Evolutionary conservation across 2,113 vertebrate genomes (phyloP).

Genomic region (Scalopus aquaticus): DNA sequence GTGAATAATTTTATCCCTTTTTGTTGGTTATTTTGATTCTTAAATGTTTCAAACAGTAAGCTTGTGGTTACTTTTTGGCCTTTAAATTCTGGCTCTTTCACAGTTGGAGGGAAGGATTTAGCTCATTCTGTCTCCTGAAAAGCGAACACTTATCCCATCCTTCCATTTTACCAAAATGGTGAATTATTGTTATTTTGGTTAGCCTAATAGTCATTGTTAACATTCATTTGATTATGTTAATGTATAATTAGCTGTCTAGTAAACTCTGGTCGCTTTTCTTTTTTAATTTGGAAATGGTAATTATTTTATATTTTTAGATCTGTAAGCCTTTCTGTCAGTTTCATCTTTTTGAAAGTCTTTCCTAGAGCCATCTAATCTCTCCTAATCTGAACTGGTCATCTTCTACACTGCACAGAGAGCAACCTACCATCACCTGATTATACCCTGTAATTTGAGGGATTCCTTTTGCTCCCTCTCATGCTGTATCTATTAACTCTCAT

Average conservation of each 20-base stretch:
- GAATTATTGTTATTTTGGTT: slow-evolving; percentile 1
- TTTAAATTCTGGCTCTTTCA: not conserved
- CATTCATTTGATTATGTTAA: slow-evolving; percentile 33
- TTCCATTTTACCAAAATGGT: not conserved
- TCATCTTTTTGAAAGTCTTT: not conserved
- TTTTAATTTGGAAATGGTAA: slow-evolving; percentile 40
- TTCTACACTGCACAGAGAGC: not conserved
- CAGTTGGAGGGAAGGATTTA: not conserved
- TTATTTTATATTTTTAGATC: not conserved
- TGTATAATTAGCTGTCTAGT: not conserved
- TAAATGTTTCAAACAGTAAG: slow-evolving; percentile 46
- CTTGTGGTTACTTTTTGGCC: slow-evolving; percentile 20
- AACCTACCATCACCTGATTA: not conserved
- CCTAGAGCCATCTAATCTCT: not conserved
- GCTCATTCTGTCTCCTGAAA: not conserved
- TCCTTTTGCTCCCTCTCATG: not conserved
- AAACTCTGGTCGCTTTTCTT: slow-evolving; percentile 18
- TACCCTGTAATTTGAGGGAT: not conserved
- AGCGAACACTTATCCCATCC: not conserved
- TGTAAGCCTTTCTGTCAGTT: not conserved
- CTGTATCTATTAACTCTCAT: not conserved
- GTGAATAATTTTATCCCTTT: not conserved
- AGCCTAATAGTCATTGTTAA: not conserved
- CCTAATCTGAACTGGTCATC: not conserved
- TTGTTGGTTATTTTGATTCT: slow-evolving; percentile 49